Conservation (phyloP, 2,113 vertebrate species). For the Paradisaea rubra region DNA sequence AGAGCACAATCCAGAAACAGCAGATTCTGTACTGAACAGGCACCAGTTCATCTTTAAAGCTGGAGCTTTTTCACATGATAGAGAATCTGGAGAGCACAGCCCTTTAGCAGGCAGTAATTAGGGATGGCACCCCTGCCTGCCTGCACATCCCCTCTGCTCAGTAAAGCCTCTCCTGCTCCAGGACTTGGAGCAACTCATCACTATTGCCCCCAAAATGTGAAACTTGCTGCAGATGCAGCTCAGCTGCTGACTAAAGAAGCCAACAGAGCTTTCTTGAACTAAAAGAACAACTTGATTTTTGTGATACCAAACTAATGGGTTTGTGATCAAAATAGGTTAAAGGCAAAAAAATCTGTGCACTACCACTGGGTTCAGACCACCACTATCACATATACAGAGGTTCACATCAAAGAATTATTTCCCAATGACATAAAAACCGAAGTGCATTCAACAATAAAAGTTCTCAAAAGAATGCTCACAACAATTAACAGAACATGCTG, state of each 20-base stretch:
- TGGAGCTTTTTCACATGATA: rapidly evolving
- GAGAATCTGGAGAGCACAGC: background rate
- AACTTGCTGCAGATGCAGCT: background rate
- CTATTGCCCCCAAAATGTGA: background rate
- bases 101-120: background rate
- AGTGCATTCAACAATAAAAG: background rate
- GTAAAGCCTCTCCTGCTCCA: background rate
- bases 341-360: background rate
- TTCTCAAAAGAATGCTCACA: background rate
- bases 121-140: background rate
- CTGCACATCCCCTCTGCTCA: background rate
- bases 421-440: slow-evolving; percentile 16
- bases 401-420: background rate
- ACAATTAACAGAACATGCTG: slow-evolving; percentile 2
- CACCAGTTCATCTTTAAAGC: background rate
- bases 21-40: background rate
- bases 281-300: background rate
- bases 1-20: background rate
- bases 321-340: background rate
- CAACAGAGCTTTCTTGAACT: background rate
- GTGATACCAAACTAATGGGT: background rate
- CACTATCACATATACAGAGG: background rate
- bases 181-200: background rate
- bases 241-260: background rate
- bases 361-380: background rate